A percentile compares a stretch with the other conserved stretches of the same genome.
These are phyloP conservation scores for Sycobia sp. DNA, from an alignment of 1,140 invertebrate species.

Conservation along the genomic window DNA sequence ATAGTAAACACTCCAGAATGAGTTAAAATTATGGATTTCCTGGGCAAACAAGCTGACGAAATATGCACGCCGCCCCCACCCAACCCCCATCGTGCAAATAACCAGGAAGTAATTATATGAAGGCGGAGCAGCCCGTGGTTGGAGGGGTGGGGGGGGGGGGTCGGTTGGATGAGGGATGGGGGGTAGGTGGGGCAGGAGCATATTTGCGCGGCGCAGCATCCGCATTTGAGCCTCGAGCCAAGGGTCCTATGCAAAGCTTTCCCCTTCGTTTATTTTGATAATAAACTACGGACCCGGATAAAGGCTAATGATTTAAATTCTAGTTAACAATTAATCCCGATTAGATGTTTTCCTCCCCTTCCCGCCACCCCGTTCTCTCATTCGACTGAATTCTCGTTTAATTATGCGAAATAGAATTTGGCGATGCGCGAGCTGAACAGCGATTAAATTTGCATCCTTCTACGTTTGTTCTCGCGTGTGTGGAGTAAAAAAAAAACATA, in stretches of 20 bases:
- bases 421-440: too few species aligned
- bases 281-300: conserved; percentile 5
- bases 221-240: conserved; percentile 6
- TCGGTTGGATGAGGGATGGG: neutral
- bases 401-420: too few species aligned
- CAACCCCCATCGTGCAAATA: conserved; percentile 14
- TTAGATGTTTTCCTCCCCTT: too few species aligned
- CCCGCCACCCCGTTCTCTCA: too few species aligned
- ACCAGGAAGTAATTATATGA: conserved; percentile 52
- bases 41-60: conserved; percentile 25
- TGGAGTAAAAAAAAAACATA: too few species aligned
- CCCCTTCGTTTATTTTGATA: conserved; percentile 6
- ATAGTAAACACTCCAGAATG: too few species aligned
- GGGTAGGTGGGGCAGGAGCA: neutral
- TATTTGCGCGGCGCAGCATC: conserved; percentile 7
- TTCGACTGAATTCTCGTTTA: too few species aligned
- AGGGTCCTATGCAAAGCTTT: conserved; percentile 3
- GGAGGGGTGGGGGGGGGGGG: too few species aligned
- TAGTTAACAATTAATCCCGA: conserved; percentile 13
- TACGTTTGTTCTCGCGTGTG: too few species aligned
- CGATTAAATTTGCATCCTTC: too few species aligned
- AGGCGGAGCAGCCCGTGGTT: conserved; percentile 42
- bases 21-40: conserved; percentile 28
- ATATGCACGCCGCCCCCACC: conserved; percentile 1
- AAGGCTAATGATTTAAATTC: conserved; percentile 23